Base-by-base conservation (phyloP, 92 coral and sea anemone genomes). In the Phenganax marumi region DNA sequence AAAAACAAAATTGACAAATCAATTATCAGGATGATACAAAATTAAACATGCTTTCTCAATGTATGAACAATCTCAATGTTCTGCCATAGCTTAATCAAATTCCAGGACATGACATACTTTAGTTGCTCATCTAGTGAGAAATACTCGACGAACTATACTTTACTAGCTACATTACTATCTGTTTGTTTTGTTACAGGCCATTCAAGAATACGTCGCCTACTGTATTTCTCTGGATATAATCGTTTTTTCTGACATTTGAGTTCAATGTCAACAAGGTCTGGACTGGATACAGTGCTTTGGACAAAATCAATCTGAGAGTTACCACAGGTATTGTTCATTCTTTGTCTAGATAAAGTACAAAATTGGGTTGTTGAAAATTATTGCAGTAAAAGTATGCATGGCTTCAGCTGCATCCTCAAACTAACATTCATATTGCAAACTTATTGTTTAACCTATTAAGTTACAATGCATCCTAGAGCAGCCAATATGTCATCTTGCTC, bases 181-280 rank as follows among this genome's bases (percentile, higher is more conserved):
- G 48, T 89, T 14, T 88, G 68, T 17, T 91, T 97, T n/a, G 86
- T 88, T 58, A 89, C 89, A 10, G 97, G 99, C 99, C 99, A 96
- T 84, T 92, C 97, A 46, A 96, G 85, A 83, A 91, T 85, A 17
- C 90, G 79, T 18, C 91, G 89, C 0, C 92, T 86, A 8, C 85
- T 76, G 80, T 96, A 97, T 80, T 87, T 96, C 73, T 91, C 97
- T n/a, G 86, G 88, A 68, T 89, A 96, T n/a, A 86, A 92, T 61
- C 97, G 75, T 86, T 90, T 96, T 87, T 96, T 96, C 57, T 96
- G 97, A 84, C 97, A 84, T 52, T 89, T 84, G 50, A 96, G 89
- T 58, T 96, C 99, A n/a, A 65, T 54, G 54, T 92, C 97, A 18
- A 96, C 88, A 10, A 89, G 81, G 47, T 84, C 87, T 7, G 92